Evolutionary conservation across 1,140 invertebrate species (phyloP), one percentile per base, ranked within the genome.

Genomic region (Drosophila lacteicornis): DNA sequence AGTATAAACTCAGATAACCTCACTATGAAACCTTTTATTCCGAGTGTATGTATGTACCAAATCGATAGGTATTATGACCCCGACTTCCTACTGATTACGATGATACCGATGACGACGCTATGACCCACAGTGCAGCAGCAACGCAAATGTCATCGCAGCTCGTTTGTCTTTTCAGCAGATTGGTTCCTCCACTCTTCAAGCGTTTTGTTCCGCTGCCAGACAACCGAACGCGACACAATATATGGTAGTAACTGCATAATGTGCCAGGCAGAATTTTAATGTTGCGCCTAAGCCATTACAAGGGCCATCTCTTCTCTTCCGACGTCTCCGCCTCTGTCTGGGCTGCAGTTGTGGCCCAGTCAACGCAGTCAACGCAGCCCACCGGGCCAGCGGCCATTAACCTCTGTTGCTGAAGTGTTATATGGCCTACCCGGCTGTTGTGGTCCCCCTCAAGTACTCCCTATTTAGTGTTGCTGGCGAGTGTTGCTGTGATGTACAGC

Each of bases 151-250:
- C 75, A 77, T 60, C 40, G 42, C 61, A 59, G 61, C 61, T 77
- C 62, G 73, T 76, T 76, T 77, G 73, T 75, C 73, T 75, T 63
- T 77, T 68, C 50, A 68, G 38, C 65, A 68, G 75, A 77, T 77
- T 78, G 65, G 38, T 75, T 67, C 11, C 46, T 30, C 33, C 61
- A 68, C 49, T 75, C 19, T 33, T 60, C n/a, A 55, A 60, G 12
- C 27, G 36, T 53, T 68, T 78, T 77, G 74, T 77, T 77, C 70
- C 74, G 74, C 43, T 47, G 63, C 36, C 55, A 61, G 49, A 63
- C 70, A 50, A 55, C 56, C 12, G 25, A 60, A 51, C 55, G n/a
- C 56, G 60, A 46, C 73, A 42, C 62, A 77, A 68, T 53, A 56
- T 46, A 19, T 19, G 19, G 19, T 19, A 55, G 59, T 68, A 77